Evolutionary conservation across 1,140 invertebrate genomes (phyloP), one percentile per base, ranked within the genome.

Genomic region (Zophobas atratus): DNA sequence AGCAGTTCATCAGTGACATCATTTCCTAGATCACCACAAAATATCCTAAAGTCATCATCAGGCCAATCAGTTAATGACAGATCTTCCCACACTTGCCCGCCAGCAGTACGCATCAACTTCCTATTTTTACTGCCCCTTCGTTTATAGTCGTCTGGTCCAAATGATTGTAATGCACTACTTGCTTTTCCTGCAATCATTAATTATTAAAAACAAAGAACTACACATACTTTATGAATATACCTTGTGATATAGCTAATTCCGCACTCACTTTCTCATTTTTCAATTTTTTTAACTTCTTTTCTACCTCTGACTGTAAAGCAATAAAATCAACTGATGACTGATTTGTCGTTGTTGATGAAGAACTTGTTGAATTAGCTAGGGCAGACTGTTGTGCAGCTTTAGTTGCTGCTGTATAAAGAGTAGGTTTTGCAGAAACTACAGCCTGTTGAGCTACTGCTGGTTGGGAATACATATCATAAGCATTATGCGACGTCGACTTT

Each of bases 11-110:
- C 98, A 0, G 97, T 99, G 0, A 99, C 98, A 88, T 99, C 98
- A 87, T 99, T 99, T 1, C 99, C 99, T 2, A 99, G 89, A 91
- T 99, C 99, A 43, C 99, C 99, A 87, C 98, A 99, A 87, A 99
- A 99, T 86, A 99, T 94, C 79, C 80, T 74, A 87, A 98, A 99
- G 89, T 99, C 98, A 90, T 98, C 97, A 84, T 95, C 93, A 70
- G 96, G 94, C 97, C 97, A 99, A 83, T 99, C 98, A 6, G 92
- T 84, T 34, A 99, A 87, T 0, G 96, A 96, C 48, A 90, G 89
- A 89, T 99, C 98, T 87, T 99, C 97, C 98, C 98, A 99, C 1
- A 93, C 92, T 81, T 94, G 92, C 1, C 97, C 97, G 46, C 97
- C 98, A 2, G 97, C 98, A 81, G 93, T 95, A 55, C 98, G 89